phyloP scores from a whole-genome alignment of 2,113 vertebrate species.

The Phaetusa simplex region DNA sequence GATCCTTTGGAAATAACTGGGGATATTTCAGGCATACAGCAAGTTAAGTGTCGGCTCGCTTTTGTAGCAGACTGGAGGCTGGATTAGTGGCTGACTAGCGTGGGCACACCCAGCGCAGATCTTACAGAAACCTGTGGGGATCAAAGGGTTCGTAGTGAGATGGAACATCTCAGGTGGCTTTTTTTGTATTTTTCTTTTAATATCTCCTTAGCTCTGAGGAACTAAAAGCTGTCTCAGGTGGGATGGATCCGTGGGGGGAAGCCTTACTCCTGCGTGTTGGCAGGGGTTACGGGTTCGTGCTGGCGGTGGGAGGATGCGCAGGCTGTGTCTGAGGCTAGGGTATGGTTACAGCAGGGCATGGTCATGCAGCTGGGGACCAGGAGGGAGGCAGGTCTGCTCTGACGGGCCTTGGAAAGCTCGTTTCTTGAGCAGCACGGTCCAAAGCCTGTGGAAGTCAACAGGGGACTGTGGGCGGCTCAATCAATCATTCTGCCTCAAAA shows the following conservation, averaged over 20 bases:
- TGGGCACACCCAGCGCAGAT: neutral
- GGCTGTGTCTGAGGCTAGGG: neutral
- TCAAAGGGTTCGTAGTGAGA: neutral
- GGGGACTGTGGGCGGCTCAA: neutral
- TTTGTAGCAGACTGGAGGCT: neutral
- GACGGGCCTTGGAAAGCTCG: neutral
- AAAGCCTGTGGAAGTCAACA: neutral
- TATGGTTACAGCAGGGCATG: neutral
- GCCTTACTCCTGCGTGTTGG: fast-evolving
- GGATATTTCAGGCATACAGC: neutral
- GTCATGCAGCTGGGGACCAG: neutral
- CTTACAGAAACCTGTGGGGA: fast-evolving
- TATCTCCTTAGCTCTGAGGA: neutral
- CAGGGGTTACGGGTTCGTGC: fast-evolving
- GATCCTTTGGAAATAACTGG: neutral
- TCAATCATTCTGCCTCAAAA: neutral
- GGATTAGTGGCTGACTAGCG: neutral
- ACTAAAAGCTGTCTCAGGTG: fast-evolving
- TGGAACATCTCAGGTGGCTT: neutral
- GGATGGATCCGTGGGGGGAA: fast-evolving
- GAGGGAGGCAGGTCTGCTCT: neutral
- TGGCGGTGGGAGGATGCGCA: fast-evolving
- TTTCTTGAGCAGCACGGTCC: neutral
- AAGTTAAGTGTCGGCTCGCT: neutral
- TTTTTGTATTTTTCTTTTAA: neutral